A percentile compares a stretch with the other conserved stretches of the same genome.
These are phyloP conservation scores for Pollenia labialis DNA, from an alignment of 2,888 invertebrate genomes.

Conservation along the genomic window DNA sequence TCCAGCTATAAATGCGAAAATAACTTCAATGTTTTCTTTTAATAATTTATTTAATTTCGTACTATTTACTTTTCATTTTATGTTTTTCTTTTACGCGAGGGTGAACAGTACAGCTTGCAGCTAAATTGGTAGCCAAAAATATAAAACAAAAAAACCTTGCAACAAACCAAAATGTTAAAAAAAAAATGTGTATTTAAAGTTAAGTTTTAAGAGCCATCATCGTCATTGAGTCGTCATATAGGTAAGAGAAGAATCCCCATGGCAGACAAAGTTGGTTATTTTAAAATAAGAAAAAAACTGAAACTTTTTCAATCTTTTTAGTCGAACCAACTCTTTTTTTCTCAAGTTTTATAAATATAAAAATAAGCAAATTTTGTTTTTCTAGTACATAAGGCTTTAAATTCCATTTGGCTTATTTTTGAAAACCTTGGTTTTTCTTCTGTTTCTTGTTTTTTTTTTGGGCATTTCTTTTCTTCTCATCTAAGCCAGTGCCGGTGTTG, in stretches of 20 bases:
- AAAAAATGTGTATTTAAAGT: slow-evolving; percentile 43
- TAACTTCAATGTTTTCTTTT: slow-evolving; percentile 75
- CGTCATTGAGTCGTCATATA: slow-evolving; percentile 22
- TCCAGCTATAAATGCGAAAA: slow-evolving; percentile 58
- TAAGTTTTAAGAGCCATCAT: slow-evolving; percentile 58
- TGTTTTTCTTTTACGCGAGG: slow-evolving; percentile 68
- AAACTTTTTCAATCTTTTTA: slow-evolving; percentile 47
- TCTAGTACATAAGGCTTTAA: slow-evolving; percentile 45
- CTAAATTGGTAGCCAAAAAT: slow-evolving; percentile 45
- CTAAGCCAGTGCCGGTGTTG: slow-evolving; percentile 13
- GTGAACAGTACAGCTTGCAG: slow-evolving; percentile 59
- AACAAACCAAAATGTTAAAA: slow-evolving; percentile 4
- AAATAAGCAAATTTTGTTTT: slow-evolving; percentile 53
- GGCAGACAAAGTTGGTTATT: slow-evolving; percentile 58
- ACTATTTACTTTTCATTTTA: slow-evolving; percentile 69
- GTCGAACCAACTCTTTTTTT: slow-evolving; percentile 25
- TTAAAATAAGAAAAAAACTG: neutral
- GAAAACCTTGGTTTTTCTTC: slow-evolving; percentile 15
- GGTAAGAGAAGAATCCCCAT: slow-evolving; percentile 28
- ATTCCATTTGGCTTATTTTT: slow-evolving; percentile 53
- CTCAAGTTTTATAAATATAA: neutral
- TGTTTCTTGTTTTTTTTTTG: slow-evolving; percentile 26
- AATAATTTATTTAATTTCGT: slow-evolving; percentile 76
- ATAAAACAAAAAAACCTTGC: slow-evolving; percentile 8
- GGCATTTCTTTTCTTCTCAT: slow-evolving; percentile 35